These are phyloP conservation scores for Coecobrya sp. DNA, from an alignment of 2,888 invertebrate genomes.

Conservation along the genomic window DNA sequence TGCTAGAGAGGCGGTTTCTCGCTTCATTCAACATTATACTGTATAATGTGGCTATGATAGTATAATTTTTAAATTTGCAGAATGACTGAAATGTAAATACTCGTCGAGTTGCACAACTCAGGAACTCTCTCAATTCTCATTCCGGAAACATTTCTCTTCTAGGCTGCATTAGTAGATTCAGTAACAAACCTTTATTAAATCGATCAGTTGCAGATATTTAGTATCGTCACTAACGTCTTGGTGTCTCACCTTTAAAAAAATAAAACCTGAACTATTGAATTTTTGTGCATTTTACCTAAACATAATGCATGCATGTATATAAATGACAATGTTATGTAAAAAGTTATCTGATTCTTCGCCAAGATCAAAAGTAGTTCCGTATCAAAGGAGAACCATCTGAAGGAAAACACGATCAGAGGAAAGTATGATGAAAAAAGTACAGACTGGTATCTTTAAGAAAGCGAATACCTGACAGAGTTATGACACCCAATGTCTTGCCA, in stretches of 20 bases:
- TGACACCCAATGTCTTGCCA: constrained; percentile 70
- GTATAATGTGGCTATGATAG: constrained; percentile 42
- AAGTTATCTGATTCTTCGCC: constrained; percentile 42
- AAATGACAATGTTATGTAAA: constrained; percentile 12
- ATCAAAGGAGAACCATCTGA: background rate
- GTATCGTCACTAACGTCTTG: background rate
- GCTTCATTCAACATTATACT: constrained; percentile 40
- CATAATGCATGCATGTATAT: background rate
- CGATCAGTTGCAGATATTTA: background rate
- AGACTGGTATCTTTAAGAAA: constrained; percentile 59
- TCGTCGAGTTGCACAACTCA: background rate
- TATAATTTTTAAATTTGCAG: constrained; percentile 51
- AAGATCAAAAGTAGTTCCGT: constrained; percentile 37
- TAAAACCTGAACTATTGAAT: background rate
- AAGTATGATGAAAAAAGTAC: constrained; percentile 36
- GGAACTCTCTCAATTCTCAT: background rate
- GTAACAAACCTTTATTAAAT: background rate
- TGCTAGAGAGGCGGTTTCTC: background rate
- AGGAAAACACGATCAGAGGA: constrained; percentile 10
- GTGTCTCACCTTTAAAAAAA: background rate
- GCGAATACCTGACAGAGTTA: constrained; percentile 78
- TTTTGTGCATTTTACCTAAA: background rate
- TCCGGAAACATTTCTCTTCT: background rate
- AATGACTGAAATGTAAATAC: constrained; percentile 15
- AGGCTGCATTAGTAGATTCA: background rate